Evolutionary conservation across 2,888 invertebrate species (phyloP).

Genomic region (Chrysotoxum bicinctum): DNA sequence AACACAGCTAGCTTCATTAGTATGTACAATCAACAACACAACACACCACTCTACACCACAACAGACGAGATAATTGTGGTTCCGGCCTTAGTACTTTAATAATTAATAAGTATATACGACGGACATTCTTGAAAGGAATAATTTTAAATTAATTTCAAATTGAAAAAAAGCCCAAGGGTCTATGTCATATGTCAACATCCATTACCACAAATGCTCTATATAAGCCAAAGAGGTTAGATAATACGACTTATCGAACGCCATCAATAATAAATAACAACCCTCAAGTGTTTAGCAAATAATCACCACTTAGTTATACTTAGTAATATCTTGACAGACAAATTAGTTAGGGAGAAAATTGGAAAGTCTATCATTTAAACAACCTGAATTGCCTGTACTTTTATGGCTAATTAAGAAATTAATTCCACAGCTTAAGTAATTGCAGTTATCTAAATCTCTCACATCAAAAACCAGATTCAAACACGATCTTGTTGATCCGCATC

Average conservation of each 20-base stretch:
- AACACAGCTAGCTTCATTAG: too few relatives aligned
- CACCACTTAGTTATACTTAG: constrained; percentile 9
- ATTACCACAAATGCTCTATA: not conserved
- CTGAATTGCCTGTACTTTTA: not conserved
- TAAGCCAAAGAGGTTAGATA: not conserved
- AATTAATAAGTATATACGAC: too few relatives aligned
- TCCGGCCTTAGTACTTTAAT: too few relatives aligned
- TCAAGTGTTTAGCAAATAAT: constrained; percentile 21
- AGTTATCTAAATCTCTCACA: constrained; percentile 35
- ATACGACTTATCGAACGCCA: not conserved
- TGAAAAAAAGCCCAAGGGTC: not conserved
- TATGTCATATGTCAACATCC: not conserved
- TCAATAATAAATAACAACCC: constrained; percentile 12
- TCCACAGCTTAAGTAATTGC: constrained; percentile 53
- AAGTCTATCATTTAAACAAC: constrained; percentile 32
- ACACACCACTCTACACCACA: too few relatives aligned
- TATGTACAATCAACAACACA: too few relatives aligned
- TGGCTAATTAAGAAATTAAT: constrained; percentile 60
- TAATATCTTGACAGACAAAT: constrained; percentile 26
- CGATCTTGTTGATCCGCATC: constrained; percentile 37
- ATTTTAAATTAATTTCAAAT: too few relatives aligned
- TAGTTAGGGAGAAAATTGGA: constrained; percentile 27
- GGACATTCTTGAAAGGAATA: too few relatives aligned
- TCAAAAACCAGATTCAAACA: constrained; percentile 39
- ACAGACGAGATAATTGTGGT: too few relatives aligned